phyloP scores from a whole-genome alignment of 1,140 invertebrate genomes.

The Drosophila sp. region DNA sequence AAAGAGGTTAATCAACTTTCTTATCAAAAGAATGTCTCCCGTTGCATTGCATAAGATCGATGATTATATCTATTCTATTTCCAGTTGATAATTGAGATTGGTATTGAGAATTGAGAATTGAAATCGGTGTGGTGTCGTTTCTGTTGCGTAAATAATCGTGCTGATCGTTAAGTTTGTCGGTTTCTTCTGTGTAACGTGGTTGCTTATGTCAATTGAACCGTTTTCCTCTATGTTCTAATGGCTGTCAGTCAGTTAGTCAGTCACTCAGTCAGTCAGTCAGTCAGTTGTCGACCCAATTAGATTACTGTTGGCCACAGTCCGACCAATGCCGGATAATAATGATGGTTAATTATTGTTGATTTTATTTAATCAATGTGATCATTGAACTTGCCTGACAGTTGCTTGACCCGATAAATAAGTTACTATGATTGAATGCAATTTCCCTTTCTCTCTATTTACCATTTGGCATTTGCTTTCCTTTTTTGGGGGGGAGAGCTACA shows the following conservation, averaged over 20 bases:
- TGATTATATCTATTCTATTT: no score
- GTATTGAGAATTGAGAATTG: no score
- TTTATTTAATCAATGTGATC: slow-evolving; percentile 14
- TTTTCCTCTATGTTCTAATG: slow-evolving; percentile 6
- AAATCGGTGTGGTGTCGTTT: background rate
- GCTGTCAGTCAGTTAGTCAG: background rate
- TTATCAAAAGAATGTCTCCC: no score
- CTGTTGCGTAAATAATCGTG: slow-evolving; percentile 15
- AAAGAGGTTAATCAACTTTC: no score
- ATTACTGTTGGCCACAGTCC: background rate
- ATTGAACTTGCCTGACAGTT: slow-evolving; percentile 6
- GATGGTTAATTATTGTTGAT: background rate
- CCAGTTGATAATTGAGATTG: no score
- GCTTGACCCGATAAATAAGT: slow-evolving; percentile 2
- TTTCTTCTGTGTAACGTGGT: background rate
- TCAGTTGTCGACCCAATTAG: slow-evolving; percentile 6
- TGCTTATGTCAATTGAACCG: slow-evolving; percentile 1
- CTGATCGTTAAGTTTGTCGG: slow-evolving; percentile 1
- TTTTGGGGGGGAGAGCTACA: no score
- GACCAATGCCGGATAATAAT: background rate
- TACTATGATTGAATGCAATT: background rate
- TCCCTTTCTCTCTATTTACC: background rate
- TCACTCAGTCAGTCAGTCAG: background rate
- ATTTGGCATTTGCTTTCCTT: background rate
- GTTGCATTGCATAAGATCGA: no score